Base-by-base conservation (phyloP, 1,140 invertebrate genomes). In the Laupala kohalensis region DNA sequence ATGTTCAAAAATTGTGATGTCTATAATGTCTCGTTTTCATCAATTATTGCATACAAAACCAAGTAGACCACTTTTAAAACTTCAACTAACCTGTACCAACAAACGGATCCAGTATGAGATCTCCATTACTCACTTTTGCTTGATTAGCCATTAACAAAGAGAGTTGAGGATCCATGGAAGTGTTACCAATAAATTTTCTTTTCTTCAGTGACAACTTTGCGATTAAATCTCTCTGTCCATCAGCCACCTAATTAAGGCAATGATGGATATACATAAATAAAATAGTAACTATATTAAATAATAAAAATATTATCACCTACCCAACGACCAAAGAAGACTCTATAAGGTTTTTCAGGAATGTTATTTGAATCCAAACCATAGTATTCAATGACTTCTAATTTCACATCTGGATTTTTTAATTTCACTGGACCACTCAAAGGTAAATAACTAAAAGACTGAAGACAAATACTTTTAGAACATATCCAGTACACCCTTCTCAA, bases 131-230 rank as follows among this genome's bases (percentile, higher is more conserved):
- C 24, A 97, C 87, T 81, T 89, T 82, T 2, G 91, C 95, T 80
- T 97, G 90, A 83, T 98, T 99, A 0, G 93, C 91, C 95, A 98
- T 97, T 26, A 98, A 81, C 24, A 98, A 80, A 4, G 95, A 91
- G 1, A 98, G 82, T 74, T 94, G 91, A 0, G 96, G 89, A 81
- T 98, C 96, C 96, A 99, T 98, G 76, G 92, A 95, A 0, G 96
- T 99, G 78, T 97, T 98, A 6, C 95, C 95, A 78, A 98, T 97
- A 79, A 97, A 98, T 82, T 93, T 93, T 25, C 96, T 85, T 28
- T 87, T 90, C 82, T 96, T 96, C 26, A 97, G 78, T 0, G 93
- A 94, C 67, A 94, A 86, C 71, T 89, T 85, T 74, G 87, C 83
- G 37, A 96, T 92, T 25, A 91, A 81, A 74, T 92, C 85, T 72